These are phyloP conservation scores for Microplitis deprimator DNA, from an alignment of 2,888 invertebrate species.

Conservation along the genomic window DNA sequence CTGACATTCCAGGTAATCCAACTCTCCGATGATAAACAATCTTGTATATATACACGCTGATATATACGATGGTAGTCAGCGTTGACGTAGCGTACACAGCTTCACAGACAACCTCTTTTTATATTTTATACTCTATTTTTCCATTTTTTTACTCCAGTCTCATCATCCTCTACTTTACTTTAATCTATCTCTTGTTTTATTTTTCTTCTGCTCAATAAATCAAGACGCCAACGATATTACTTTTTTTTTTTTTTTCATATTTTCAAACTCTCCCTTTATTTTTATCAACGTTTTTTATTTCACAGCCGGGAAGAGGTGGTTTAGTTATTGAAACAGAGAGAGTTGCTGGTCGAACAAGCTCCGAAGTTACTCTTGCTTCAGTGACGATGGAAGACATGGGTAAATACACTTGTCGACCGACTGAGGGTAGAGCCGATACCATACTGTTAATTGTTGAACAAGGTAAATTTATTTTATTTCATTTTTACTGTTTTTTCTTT, in stretches of 20 bases:
- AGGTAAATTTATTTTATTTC: conserved; percentile 70
- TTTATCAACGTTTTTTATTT: neutral
- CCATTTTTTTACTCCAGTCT: neutral
- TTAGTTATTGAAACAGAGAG: conserved; percentile 79
- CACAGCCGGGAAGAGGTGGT: conserved; percentile 73
- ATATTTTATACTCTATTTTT: neutral
- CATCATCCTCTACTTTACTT: neutral
- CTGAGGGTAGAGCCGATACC: conserved; percentile 75
- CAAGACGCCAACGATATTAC: neutral
- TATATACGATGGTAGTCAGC: neutral
- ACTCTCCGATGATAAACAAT: conserved; percentile 37
- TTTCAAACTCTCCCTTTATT: neutral
- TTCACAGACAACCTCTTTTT: neutral
- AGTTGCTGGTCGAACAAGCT: conserved; percentile 75
- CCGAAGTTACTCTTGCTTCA: conserved; percentile 76
- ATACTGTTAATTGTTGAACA: conserved; percentile 77
- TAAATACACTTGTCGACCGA: conserved; percentile 79
- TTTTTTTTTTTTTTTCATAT: conserved; percentile 11
- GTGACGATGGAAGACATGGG: conserved; percentile 75
- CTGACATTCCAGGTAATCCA: conserved; percentile 74
- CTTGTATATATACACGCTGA: neutral
- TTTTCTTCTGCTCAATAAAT: neutral
- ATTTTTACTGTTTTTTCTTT: neutral
- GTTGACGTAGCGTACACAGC: conserved; percentile 20
- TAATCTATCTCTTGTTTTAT: neutral